Base-by-base conservation (phyloP, 2,113 vertebrate genomes). In the Neodon shergylaensis region DNA sequence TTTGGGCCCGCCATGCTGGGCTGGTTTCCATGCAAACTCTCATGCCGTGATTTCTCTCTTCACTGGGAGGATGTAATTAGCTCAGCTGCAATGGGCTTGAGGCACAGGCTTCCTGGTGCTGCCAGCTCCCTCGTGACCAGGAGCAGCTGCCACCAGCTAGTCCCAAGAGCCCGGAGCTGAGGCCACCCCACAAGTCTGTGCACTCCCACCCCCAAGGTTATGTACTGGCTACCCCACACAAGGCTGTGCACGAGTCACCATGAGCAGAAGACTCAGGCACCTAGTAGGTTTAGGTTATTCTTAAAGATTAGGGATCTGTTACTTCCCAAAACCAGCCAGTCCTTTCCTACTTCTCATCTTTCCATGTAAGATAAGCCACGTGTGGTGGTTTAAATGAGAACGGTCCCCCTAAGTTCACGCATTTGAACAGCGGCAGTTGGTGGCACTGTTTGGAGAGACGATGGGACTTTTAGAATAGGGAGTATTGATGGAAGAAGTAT, bases 41-140 rank as follows among this genome's bases (percentile, higher is more conserved):
- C 54, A 63, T 44, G 74, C 91, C 97, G 81, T 26, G 24, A 96
- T 95, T 97, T 89, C 86, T 95, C 90, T 87, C 95, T 96, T 96
- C 91, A 58, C 2, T 76, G 74, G 79, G 83, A 97, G 90, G 89
- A 79, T 96, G 92, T 97, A 97, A 97, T 97, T 97, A 97, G 91
- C 91, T 96, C 97, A 95, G 94, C 96, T 94, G 91, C 95, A 96
- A 76, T 22, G 61, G 83, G 88, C 86, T 49, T 28, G 33, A 90
- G 85, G 89, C 19, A 49, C 77, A 68, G 76, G 0, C 85, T 90
- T 95, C 86, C 91, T 78, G 83, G 65, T 58, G 63, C 88, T 79
- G 22, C 92, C 84, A 95, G 79, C 66, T 94, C 70, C 74, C 82
- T 65, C 0, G 8, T 44, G 84, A 94, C 11, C 65, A 87, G 58